These are phyloP conservation scores for Ciona savignyi DNA, from an alignment of 23 tunicate species.

Conservation along the genomic window DNA sequence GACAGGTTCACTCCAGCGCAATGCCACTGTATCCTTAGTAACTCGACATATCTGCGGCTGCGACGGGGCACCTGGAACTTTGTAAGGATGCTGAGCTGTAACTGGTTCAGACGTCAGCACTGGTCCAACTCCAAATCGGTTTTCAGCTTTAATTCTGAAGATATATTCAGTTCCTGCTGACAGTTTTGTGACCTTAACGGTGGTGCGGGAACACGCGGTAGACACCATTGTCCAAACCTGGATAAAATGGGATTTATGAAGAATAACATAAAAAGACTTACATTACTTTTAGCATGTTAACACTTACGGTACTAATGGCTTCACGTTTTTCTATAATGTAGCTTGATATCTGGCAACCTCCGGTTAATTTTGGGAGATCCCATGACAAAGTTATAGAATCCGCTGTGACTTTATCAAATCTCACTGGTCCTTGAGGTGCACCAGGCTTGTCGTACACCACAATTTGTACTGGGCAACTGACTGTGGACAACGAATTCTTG, in stretches of 20 bases:
- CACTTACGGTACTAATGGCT: conserved; percentile 76
- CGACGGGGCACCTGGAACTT: conserved; percentile 52
- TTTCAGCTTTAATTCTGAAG: conserved; percentile 79
- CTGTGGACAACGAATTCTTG: conserved; percentile 30
- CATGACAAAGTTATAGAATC: conserved; percentile 71
- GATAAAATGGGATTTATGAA: too few relatives aligned
- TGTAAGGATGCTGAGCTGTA: conserved; percentile 59
- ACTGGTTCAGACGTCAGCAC: conserved; percentile 43
- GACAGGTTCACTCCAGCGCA: conserved; percentile 72
- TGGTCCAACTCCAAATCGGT: conserved; percentile 62
- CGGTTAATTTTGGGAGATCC: conserved; percentile 56
- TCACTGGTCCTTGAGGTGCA: conserved; percentile 71
- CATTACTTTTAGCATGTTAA: neutral
- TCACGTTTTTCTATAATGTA: conserved; percentile 95
- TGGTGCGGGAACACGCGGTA: conserved; percentile 53
- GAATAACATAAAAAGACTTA: too few relatives aligned
- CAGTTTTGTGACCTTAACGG: conserved; percentile 67
- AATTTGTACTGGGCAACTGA: conserved; percentile 52
- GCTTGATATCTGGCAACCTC: conserved; percentile 82
- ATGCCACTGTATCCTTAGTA: conserved; percentile 33
- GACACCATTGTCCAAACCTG: conserved; percentile 21
- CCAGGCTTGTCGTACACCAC: conserved; percentile 94
- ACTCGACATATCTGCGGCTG: conserved; percentile 35
- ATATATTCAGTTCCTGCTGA: conserved; percentile 77
- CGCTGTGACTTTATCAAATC: conserved; percentile 57